Evolutionary conservation across 2,113 vertebrate species (phyloP).

Genomic region (Dermatemys mawii): DNA sequence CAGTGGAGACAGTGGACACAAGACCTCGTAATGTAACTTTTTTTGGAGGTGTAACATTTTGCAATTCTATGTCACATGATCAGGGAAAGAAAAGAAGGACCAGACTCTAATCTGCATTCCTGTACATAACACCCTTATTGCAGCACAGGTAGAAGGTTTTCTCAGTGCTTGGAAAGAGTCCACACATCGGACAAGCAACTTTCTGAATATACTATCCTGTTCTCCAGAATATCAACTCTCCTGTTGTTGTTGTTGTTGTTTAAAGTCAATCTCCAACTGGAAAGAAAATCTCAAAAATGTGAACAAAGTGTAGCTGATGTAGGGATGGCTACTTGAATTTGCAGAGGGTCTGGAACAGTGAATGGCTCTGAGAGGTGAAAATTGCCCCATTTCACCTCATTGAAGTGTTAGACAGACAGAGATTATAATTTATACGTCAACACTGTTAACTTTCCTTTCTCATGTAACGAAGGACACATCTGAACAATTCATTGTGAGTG

Average conservation of each 20-base stretch:
- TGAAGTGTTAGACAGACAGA: background rate
- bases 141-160: background rate
- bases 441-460: background rate
- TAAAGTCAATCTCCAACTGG: background rate
- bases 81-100: background rate
- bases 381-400: background rate
- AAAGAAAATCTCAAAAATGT: background rate
- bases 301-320: background rate
- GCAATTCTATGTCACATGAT: background rate
- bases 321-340: background rate
- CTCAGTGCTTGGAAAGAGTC: background rate
- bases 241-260: too few species aligned
- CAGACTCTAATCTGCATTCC: background rate
- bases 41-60: background rate
- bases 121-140: background rate
- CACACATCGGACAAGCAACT: background rate
- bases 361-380: background rate
- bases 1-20: background rate
- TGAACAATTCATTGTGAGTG: background rate
- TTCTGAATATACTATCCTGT: background rate
- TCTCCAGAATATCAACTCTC: background rate
- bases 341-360: background rate
- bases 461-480: background rate
- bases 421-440: background rate
- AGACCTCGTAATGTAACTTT: background rate